Evolutionary conservation across 2,113 vertebrate species (phyloP), one percentile per base, ranked within the genome.

Genomic region (Dendropsophus ebraccatus): DNA sequence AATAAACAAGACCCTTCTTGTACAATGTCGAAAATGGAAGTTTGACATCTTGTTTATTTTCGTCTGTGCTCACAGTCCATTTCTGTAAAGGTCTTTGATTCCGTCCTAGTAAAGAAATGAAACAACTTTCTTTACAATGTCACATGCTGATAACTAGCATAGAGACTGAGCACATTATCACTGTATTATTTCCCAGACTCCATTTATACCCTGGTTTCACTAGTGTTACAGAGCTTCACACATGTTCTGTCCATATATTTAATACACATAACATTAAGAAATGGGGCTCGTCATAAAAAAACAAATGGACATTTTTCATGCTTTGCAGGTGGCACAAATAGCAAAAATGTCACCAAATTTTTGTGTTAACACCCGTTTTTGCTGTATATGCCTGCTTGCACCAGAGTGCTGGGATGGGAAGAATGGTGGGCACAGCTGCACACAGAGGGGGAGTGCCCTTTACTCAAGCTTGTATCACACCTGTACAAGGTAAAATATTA

Each of bases 1-100:
- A 86, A 86, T 86, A 86, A 86, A 86, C 84, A 86, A 86, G 77
- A 73, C 25, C 67, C 41, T 86, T 73, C 84, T 86, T 86, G 76
- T 86, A 86, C 77, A 86, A 86, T 81, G 77, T 86, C 52, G 77
- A 86, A 86, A 86, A 86, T 86, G 37, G 67, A 77, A 86, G 67
- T 56, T 81, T 86, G 84, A 86, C 84, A 86, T 73, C n/a, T 80
- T 81, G 77, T 86, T 86, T 86, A 86, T 86, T 86, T 86, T 86
- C 47, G 73, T 73, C 84, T 86, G 65, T 81, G 77, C 77, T 81
- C 65, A 79, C 47, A 81, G 77, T 81, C 74, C 67, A 81, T 73
- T 81, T 86, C 47, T 86, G 50, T 37, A 74, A 60, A 81, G 67
- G 67, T 73, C 76, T 86, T 86, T 86, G 84, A 86, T 81, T 81